These are phyloP conservation scores for Xenopus borealis DNA, from an alignment of 2,113 vertebrate species.

Conservation along the genomic window DNA sequence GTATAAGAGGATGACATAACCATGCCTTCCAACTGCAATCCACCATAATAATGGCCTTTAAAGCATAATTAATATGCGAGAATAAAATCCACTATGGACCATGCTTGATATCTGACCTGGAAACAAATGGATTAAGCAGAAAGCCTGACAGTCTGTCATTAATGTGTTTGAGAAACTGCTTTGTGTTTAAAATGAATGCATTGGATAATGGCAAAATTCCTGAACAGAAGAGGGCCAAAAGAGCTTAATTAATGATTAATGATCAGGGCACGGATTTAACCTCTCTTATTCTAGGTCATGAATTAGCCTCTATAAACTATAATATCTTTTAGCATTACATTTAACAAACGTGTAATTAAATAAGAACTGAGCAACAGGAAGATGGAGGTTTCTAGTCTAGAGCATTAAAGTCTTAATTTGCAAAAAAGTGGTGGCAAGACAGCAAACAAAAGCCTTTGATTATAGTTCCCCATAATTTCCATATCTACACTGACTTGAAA, in stretches of 20 bases:
- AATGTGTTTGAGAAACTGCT: conserved; percentile 7
- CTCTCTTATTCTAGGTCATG: background rate
- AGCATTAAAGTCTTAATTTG: no score
- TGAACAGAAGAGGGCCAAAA: conserved; percentile 15
- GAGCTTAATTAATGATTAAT: conserved; percentile 10
- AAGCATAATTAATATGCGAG: conserved; percentile 1
- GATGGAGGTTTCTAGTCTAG: no score
- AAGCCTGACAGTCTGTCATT: background rate
- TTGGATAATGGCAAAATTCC: conserved; percentile 8
- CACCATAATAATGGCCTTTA: background rate
- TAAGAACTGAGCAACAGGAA: no score
- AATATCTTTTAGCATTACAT: no score
- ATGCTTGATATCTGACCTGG: conserved; percentile 21
- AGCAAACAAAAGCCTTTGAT: no score
- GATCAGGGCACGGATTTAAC: conserved; percentile 15
- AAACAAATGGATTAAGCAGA: conserved; percentile 17
- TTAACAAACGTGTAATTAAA: no score
- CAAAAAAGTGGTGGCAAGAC: no score
- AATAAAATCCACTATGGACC: background rate
- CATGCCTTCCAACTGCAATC: background rate
- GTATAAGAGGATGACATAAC: no score
- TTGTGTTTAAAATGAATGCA: conserved; percentile 11
- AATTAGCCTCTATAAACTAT: background rate
- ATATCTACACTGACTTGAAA: no score
- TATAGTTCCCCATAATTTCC: no score